Base-by-base conservation (phyloP, 2,113 vertebrate genomes). In the Odontophorus gujanensis region DNA sequence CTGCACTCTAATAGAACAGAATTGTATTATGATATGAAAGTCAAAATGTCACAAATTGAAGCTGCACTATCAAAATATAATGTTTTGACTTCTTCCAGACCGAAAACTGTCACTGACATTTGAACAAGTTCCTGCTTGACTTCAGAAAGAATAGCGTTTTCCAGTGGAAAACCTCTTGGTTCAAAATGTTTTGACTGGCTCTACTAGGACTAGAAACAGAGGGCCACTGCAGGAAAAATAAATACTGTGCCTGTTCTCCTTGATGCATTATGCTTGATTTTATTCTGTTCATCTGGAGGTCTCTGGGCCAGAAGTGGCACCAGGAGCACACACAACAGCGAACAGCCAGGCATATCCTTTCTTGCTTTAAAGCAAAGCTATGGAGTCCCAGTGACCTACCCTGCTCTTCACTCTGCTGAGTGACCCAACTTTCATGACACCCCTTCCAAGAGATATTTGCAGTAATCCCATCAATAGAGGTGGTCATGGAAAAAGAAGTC, bases 31-130 rank as follows among this genome's bases (percentile, higher is more conserved):
- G 92, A 93, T 92, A 66, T 43, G 15, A 72, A 92, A 94, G 74
- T 93, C 95, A 95, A 85, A 91, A 92, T 91, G 87, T 77, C 95
- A 83, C 67, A 89, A 90, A 92, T 79, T 72, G 19, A 58, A 94
- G 58, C 24, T 73, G 14, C 0, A 0, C 62, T 82, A 80, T 89
- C 81, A 77, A 89, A 95, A 93, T 36, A 34, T 72, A 89, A 16
- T 80, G 59, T 92, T 96, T 94, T 91, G 91, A 92, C 84, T 80
- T 92, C 38, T 65, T 66, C 40, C 63, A 45, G 38, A 76, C 75
- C 48, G 28, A 74, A 87, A 83, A 5, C 45, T 79, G 45, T 11
- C 71, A 76, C 0, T 63, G 58, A 84, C 32, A 65, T 76, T 76
- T 62, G 72, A 89, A 75, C 25, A 63, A 89, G 63, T 74, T 87